phyloP scores from a whole-genome alignment of 2,888 invertebrate genomes.

The Lasioglossum villosulum region DNA sequence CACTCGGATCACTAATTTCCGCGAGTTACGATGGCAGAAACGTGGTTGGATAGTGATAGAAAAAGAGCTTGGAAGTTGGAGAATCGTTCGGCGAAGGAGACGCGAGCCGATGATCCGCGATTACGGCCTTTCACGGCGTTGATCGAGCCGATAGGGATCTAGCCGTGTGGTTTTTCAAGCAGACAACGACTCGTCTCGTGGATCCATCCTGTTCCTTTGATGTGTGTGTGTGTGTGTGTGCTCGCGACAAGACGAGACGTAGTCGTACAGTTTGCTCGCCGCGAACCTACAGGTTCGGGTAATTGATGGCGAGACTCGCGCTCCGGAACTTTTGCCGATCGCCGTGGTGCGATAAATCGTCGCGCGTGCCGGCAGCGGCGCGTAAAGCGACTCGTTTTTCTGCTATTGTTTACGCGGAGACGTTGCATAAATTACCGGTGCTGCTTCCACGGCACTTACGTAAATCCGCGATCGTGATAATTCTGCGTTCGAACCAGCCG shows the following conservation, averaged over 20 bases:
- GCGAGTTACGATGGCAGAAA: not conserved
- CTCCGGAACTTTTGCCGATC: constrained; percentile 54
- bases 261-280: constrained; percentile 20
- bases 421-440: constrained; percentile 26
- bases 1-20: constrained; percentile 25
- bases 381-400: constrained; percentile 41
- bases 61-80: constrained; percentile 26
- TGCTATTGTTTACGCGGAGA: constrained; percentile 29
- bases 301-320: constrained; percentile 62
- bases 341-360: constrained; percentile 49
- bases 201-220: constrained; percentile 18
- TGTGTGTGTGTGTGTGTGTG: no score
- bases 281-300: constrained; percentile 53
- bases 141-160: constrained; percentile 58
- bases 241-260: constrained; percentile 8
- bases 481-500: not conserved
- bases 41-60: not conserved
- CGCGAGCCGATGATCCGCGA: constrained; percentile 48
- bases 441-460: constrained; percentile 19
- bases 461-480: constrained; percentile 11
- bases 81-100: constrained; percentile 20
- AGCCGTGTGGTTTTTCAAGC: constrained; percentile 46
- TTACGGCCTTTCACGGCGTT: constrained; percentile 52
- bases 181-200: constrained; percentile 14
- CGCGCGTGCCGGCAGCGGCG: constrained; percentile 52